phyloP scores from a whole-genome alignment of 2,888 invertebrate genomes.

The Mesorhabditis belari region DNA sequence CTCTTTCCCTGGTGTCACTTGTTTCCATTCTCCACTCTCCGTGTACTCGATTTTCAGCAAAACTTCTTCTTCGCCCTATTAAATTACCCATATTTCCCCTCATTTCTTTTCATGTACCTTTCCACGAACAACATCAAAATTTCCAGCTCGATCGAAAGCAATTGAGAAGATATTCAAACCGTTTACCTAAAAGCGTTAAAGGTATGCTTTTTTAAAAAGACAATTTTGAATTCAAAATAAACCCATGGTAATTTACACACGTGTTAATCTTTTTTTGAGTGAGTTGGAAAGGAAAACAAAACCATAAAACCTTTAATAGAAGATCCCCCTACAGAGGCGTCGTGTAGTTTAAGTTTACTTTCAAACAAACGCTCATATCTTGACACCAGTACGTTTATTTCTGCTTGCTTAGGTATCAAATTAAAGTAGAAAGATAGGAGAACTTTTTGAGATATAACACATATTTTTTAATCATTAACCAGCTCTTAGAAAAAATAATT shows the following conservation, averaged over 20 bases:
- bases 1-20: constrained; percentile 6
- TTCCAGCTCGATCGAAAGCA: constrained; percentile 11
- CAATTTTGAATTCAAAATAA: background rate
- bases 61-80: constrained; percentile 14
- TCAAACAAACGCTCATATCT: too few species aligned
- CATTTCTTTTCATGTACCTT: constrained; percentile 7
- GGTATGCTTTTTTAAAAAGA: background rate
- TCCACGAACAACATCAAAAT: constrained; percentile 6
- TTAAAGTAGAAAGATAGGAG: too few species aligned
- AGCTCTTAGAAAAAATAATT: too few species aligned
- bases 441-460: too few species aligned
- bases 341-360: too few species aligned
- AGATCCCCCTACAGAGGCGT: too few species aligned
- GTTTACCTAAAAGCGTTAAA: constrained; percentile 24
- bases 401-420: too few species aligned
- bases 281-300: background rate
- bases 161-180: constrained; percentile 28
- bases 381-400: too few species aligned
- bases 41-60: constrained; percentile 20
- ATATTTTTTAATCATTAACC: too few species aligned
- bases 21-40: constrained; percentile 10
- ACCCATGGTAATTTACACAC: background rate
- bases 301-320: too few species aligned
- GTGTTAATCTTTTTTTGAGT: background rate
- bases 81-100: constrained; percentile 6